Conservation (phyloP, 2,797 vertebrate genomes). For the Vultur gryphus region DNA sequence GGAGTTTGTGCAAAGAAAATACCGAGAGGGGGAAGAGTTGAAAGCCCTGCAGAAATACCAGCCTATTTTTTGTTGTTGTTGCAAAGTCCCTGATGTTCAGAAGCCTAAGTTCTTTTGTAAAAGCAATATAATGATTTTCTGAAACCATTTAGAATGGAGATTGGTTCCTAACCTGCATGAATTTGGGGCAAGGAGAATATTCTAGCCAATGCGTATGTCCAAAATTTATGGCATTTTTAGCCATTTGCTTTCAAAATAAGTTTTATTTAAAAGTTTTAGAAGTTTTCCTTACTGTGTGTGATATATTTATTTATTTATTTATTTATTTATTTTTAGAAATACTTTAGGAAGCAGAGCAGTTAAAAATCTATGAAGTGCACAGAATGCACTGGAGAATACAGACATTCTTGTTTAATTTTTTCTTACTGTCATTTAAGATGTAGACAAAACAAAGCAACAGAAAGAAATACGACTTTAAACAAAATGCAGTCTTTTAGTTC, state of each 20-base stretch:
- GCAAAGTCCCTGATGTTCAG: background rate
- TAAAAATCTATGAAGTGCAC: background rate
- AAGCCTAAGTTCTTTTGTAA: background rate
- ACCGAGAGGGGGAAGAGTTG: background rate
- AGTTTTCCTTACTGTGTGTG: background rate
- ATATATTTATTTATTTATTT: background rate
- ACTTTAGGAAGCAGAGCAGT: background rate
- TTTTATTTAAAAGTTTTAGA: background rate
- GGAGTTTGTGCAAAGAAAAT: background rate
- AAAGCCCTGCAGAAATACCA: background rate
- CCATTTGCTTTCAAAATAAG: background rate
- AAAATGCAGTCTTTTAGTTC: background rate
- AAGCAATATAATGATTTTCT: background rate
- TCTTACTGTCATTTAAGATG: background rate
- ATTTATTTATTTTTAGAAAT: background rate
- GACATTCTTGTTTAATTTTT: background rate
- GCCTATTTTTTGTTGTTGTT: background rate
- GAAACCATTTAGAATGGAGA: background rate
- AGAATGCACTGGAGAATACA: background rate
- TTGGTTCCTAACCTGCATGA: background rate
- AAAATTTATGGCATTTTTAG: background rate
- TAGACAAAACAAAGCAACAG: background rate
- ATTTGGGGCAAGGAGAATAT: background rate
- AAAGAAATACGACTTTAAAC: background rate
- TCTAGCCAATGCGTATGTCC: fast-evolving